Base-by-base conservation (phyloP, 2,888 invertebrate species). In the Ceraclea dissimilis region DNA sequence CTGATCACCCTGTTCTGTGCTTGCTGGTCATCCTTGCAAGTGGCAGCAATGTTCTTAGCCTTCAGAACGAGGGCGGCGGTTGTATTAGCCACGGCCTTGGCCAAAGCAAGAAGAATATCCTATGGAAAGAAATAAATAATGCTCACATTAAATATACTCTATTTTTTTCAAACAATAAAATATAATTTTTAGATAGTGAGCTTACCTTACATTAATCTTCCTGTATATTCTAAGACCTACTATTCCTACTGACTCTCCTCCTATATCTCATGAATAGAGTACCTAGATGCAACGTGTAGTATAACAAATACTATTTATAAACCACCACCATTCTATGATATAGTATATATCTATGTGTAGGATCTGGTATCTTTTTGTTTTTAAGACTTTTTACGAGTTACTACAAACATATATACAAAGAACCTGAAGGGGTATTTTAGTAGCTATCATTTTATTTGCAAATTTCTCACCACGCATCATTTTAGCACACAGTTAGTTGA, bases 71-170 rank as follows among this genome's bases (percentile, higher is more conserved):
- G 75, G 1, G 93, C 92, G 0, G 99, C 98, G 0, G 99, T 97
- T 2, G 96, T 93, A 70, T 97, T 99, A 44, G 99, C 99, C 26
- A 99, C 98, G 0, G 92, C 93, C 74, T 98, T 98, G 5, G 98
- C 98, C 63, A 97, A 78, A 0, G 92, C 90, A 20, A 99, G 78
- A 0, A 99, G 81, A 75, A 93, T 89, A 65, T 99, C 98, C 75
- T 86, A 76, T 1, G 43, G 51, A 26, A 51, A 11, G 55, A 51
- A 39, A 39, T 39, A 4, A 39, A 50, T 33, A 19, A 59, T 1
- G 13, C n/a, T n/a, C n/a, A n/a, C n/a, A n/a, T 48, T 10, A 20
- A 21, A 18, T 13, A 19, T 26, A 17, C n/a, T 47, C 13, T 16
- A 13, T 47, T 19, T 47, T 47, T 47, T 16, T 16, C 16, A n/a